These are phyloP conservation scores for Saturnia japonica DNA, from an alignment of 2,888 invertebrate genomes.

Conservation along the genomic window DNA sequence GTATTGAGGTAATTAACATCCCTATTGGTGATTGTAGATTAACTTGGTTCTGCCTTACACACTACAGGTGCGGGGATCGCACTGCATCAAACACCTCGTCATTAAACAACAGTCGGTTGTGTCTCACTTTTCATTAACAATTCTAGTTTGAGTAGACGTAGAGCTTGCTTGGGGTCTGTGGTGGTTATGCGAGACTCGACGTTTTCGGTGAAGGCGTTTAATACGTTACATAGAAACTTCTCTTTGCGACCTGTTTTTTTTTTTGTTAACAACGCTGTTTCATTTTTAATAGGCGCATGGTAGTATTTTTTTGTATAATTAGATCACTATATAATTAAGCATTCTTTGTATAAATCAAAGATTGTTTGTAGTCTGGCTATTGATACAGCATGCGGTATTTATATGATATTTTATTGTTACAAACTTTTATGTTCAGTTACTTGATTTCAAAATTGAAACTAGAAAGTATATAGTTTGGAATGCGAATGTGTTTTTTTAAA, in stretches of 20 bases:
- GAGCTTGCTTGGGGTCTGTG: slow-evolving; percentile 75
- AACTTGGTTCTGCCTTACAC: slow-evolving; percentile 65
- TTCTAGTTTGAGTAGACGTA: slow-evolving; percentile 56
- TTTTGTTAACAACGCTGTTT: slow-evolving; percentile 12
- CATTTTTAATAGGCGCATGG: slow-evolving; percentile 15
- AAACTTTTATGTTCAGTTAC: not conserved
- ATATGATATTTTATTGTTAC: not conserved
- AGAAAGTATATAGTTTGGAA: not conserved
- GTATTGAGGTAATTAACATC: slow-evolving; percentile 81
- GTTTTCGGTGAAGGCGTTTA: slow-evolving; percentile 60
- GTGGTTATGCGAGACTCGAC: slow-evolving; percentile 51
- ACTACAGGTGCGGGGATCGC: slow-evolving; percentile 51
- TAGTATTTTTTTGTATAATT: slow-evolving; percentile 15
- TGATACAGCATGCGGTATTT: slow-evolving; percentile 19
- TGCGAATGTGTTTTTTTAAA: not conserved
- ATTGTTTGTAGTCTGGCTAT: not conserved
- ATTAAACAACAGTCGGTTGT: slow-evolving; percentile 30
- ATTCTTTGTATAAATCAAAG: not conserved
- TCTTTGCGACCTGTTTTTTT: slow-evolving; percentile 1
- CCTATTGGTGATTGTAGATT: slow-evolving; percentile 79
- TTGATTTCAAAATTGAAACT: not conserved
- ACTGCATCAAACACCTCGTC: slow-evolving; percentile 31
- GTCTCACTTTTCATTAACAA: slow-evolving; percentile 56
- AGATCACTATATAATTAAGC: not conserved
- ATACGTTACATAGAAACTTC: slow-evolving; percentile 15